Evolutionary conservation across 2,797 vertebrate species (phyloP).

Genomic region (Gouania willdenowi): DNA sequence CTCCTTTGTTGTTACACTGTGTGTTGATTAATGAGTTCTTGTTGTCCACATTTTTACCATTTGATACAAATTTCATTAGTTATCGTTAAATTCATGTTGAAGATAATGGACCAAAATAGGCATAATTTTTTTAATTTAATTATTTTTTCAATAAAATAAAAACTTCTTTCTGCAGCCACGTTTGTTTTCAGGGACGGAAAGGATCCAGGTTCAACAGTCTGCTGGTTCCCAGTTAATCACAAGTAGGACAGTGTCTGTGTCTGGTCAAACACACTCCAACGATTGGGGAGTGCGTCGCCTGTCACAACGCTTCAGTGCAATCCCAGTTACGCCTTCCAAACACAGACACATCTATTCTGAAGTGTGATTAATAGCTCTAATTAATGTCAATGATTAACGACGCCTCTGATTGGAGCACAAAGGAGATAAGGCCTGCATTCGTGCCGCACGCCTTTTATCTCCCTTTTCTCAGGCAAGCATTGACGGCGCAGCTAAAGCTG

Average conservation of each 20-base stretch:
- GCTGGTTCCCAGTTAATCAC: conserved; percentile 35
- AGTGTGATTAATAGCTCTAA: conserved; percentile 78
- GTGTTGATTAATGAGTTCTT: too few relatives aligned
- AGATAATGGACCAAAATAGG: too few relatives aligned
- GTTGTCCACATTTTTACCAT: too few relatives aligned
- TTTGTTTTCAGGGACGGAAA: conserved; percentile 45
- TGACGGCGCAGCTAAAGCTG: conserved; percentile 35
- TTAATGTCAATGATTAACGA: conserved; percentile 79
- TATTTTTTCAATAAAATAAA: too few relatives aligned
- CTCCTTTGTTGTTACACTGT: too few relatives aligned
- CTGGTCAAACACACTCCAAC: conserved; percentile 24
- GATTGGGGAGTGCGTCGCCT: conserved; percentile 43
- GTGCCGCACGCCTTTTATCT: conserved; percentile 69
- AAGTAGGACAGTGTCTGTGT: conserved; percentile 17
- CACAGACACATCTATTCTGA: conserved; percentile 68
- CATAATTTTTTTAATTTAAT: too few relatives aligned
- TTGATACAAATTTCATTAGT: too few relatives aligned
- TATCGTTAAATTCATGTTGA: too few relatives aligned
- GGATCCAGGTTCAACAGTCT: conserved; percentile 19
- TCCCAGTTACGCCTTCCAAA: conserved; percentile 47
- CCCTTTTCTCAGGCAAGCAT: conserved; percentile 65
- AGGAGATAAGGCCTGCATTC: conserved; percentile 72
- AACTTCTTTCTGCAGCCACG: too few relatives aligned
- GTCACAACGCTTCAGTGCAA: conserved; percentile 44
- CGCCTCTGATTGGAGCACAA: conserved; percentile 69